Conservation (phyloP, 2,113 vertebrate species). For the Miniopterus natalensis region DNA sequence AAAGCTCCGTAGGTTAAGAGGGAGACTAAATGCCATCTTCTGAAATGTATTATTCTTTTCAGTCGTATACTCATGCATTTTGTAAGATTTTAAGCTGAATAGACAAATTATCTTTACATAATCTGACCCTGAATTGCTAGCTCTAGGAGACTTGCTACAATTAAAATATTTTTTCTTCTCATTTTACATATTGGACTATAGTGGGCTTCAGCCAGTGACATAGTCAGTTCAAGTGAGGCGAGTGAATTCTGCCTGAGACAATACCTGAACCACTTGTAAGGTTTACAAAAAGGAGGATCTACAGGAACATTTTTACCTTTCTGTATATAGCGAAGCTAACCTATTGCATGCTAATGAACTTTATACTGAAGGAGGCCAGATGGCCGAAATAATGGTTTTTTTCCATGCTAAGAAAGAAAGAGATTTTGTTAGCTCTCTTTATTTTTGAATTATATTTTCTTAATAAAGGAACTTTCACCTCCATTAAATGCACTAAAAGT, state of each 20-base stretch:
- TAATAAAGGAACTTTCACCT: not conserved
- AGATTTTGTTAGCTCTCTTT: not conserved
- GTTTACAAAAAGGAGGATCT: not conserved
- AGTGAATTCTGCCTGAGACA: not conserved
- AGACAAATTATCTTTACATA: not conserved
- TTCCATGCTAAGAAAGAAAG: not conserved
- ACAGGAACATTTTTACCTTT: not conserved
- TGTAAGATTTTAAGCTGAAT: not conserved
- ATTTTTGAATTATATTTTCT: slow-evolving; percentile 26
- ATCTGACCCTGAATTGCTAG: not conserved
- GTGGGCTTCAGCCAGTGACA: not conserved
- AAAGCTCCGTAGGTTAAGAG: not conserved
- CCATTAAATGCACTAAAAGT: not conserved
- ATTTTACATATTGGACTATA: not conserved
- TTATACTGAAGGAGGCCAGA: not conserved
- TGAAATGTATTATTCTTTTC: not conserved
- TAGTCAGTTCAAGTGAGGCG: not conserved
- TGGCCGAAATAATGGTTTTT: not conserved
- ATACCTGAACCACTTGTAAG: not conserved
- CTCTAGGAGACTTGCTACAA: not conserved
- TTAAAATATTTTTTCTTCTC: not conserved
- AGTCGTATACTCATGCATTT: not conserved
- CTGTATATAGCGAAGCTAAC: not conserved
- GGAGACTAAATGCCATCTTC: not conserved
- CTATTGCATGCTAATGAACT: not conserved